phyloP scores from a whole-genome alignment of 2,888 invertebrate species.

The Tholera decimalis region DNA sequence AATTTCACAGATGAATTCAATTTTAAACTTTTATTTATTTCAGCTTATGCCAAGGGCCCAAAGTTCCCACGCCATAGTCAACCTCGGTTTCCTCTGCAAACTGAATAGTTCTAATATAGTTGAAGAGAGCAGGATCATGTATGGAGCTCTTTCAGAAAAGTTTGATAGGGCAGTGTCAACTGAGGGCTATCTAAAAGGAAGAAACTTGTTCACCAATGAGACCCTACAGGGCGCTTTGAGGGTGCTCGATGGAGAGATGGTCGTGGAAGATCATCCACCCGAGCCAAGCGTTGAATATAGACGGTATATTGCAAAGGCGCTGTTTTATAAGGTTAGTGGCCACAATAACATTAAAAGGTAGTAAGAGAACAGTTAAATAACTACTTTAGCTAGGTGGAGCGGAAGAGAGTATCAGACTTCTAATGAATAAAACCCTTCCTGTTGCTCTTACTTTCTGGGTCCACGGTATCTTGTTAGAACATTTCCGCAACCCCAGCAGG shows the following conservation, averaged over 20 bases:
- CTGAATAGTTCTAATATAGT: conserved; percentile 71
- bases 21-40: conserved; percentile 31
- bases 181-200: conserved; percentile 87
- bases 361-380: no score
- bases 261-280: conserved; percentile 78
- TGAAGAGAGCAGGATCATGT: conserved; percentile 83
- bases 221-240: conserved; percentile 80
- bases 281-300: conserved; percentile 91
- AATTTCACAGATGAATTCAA: not conserved
- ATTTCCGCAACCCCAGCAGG: no score
- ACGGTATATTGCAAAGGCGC: conserved; percentile 89
- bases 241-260: conserved; percentile 72
- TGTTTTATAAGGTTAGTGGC: conserved; percentile 92
- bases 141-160: conserved; percentile 90
- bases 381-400: no score
- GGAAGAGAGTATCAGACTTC: no score
- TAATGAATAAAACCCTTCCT: no score
- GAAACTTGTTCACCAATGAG: conserved; percentile 77
- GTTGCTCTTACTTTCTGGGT: no score
- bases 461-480: no score
- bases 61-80: conserved; percentile 94
- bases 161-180: conserved; percentile 87
- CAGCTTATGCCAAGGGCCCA: conserved; percentile 94
- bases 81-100: conserved; percentile 93
- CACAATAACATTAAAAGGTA: not conserved